Base-by-base conservation (phyloP, 2,888 invertebrate species). In the Ectemnius lituratus region DNA sequence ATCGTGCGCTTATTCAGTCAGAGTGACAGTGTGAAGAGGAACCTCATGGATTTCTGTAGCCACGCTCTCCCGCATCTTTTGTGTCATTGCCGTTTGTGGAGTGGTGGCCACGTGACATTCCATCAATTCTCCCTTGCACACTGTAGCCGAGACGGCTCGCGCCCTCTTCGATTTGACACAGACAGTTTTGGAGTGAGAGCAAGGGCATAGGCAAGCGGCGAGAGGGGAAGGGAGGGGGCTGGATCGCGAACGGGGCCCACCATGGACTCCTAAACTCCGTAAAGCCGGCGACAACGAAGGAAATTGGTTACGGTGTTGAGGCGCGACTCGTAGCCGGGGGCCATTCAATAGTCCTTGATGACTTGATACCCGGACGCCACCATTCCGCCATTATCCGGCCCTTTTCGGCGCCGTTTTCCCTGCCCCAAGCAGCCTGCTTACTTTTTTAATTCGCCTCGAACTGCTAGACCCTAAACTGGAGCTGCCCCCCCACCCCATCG, bases 291-390 rank as follows among this genome's bases (percentile, higher is more conserved):
- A 83, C 84, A 81, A 67, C 73, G 81, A 64, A 52, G 75, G 63
- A 14, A 14, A 84, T 86, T 84, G 81, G 85, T 81, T 83, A 82
- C 73, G 85, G 77, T 65, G 75, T 68, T 75, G 76, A 74, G 75
- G 62, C 75, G 81, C 78, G 82, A 79, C 81, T 76, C 79, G 72
- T 82, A 76, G 79, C 76, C 78, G 69, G 67, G 70, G 59, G 67
- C 62, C 76, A 27, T 76, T 88, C 87, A 88, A 88, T 88, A 85
- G 86, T 83, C 79, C 67, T 82, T 88, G 88, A 89, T 88, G 88
- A 88, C 89, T 89, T 88, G 86, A 89, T 89, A 87, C 83, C 84
- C 96, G 96, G 85, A 96, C 96, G 67, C 20, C 63, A 65, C 27
- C 78, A 76, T 67, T 62, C 67, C 61, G 8, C 20, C 37, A 37